Conservation (phyloP, 2,888 invertebrate genomes). For the Lycaena phlaeas region DNA sequence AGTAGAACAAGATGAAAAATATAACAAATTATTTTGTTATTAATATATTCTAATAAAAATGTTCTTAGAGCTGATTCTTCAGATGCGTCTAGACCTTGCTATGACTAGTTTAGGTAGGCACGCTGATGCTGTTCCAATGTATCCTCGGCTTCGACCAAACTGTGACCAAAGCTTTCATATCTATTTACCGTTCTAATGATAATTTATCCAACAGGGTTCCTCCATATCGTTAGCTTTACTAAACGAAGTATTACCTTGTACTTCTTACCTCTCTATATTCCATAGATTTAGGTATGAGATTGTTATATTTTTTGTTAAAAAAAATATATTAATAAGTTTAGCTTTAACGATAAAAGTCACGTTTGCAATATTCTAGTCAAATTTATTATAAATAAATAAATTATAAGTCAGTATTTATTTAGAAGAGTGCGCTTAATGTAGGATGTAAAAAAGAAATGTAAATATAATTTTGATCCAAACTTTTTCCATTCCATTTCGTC, state of each 20-base stretch:
- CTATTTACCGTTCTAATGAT: conserved; percentile 53
- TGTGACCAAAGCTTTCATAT: conserved; percentile 56
- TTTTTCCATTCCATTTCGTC: no score
- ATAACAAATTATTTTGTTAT: background rate
- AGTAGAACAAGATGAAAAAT: no score
- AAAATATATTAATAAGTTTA: conserved; percentile 9
- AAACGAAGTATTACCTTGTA: conserved; percentile 65
- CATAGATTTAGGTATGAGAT: conserved; percentile 50
- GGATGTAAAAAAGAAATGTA: no score
- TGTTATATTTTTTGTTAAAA: conserved; percentile 31
- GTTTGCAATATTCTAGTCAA: conserved; percentile 20
- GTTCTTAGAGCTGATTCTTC: no score
- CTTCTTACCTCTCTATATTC: conserved; percentile 55
- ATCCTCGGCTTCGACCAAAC: conserved; percentile 46
- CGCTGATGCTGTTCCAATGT: no score
- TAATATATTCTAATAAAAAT: no score
- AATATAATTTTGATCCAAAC: no score
- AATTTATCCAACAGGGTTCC: conserved; percentile 68
- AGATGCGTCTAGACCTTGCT: no score
- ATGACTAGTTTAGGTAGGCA: no score
- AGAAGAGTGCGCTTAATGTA: no score
- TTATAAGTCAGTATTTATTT: conserved; percentile 14
- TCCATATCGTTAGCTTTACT: conserved; percentile 72
- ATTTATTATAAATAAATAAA: conserved; percentile 17
- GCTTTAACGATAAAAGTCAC: conserved; percentile 12